A percentile compares a stretch with the other conserved stretches of the same genome.
These are phyloP conservation scores for Rissa tridactyla DNA, from an alignment of 2,113 vertebrate genomes.

Conservation along the genomic window DNA sequence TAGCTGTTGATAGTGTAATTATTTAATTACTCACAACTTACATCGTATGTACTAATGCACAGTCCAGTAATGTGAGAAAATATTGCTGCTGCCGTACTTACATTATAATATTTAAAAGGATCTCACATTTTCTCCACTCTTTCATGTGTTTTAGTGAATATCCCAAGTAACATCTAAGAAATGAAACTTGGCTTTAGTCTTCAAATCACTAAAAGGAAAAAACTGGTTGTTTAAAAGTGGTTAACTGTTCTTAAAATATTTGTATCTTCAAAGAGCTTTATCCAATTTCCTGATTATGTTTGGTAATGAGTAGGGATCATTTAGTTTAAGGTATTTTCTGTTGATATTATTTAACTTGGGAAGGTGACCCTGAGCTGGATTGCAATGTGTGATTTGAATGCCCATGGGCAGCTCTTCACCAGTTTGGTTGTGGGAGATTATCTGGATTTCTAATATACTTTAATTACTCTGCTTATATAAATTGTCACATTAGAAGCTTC, in stretches of 20 bases:
- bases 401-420: conserved; percentile 3
- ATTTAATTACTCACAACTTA: background rate
- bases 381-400: conserved; percentile 2
- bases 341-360: conserved; percentile 17
- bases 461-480: conserved; percentile 56
- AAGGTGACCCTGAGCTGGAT: conserved; percentile 51
- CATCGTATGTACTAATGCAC: conserved; percentile 13
- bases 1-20: conserved; percentile 8
- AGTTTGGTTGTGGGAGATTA: conserved; percentile 35
- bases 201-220: background rate
- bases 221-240: background rate
- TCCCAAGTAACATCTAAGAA: background rate
- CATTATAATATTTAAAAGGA: conserved; percentile 6
- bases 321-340: conserved; percentile 16
- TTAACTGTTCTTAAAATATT: background rate
- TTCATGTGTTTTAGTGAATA: background rate
- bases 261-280: background rate
- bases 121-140: background rate
- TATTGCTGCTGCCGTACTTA: conserved; percentile 28
- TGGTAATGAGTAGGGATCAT: background rate
- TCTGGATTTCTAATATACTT: conserved; percentile 53
- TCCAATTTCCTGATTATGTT: background rate
- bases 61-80: conserved; percentile 49
- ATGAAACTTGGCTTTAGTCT: background rate
- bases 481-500: conserved; percentile 40